Percentiles rank a stretch among this genome's conserved stretches.
Evolutionary conservation across 2,113 vertebrate species (phyloP).

Genomic region (Theropithecus gelada): DNA sequence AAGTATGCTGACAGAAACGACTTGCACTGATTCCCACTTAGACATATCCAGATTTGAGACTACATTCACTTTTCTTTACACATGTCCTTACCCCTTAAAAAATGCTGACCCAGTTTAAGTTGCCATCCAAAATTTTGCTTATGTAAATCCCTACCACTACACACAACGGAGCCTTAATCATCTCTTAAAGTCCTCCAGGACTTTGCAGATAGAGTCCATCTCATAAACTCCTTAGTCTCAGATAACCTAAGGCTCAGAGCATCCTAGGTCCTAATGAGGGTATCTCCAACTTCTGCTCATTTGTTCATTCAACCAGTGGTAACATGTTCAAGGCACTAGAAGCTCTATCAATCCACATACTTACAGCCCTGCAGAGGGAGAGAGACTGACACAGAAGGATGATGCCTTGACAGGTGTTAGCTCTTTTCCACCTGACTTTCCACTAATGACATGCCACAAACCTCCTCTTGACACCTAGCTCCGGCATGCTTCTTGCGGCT

Average conservation of each 20-base stretch:
- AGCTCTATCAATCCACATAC: background rate
- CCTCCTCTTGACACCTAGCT: background rate
- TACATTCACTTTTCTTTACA: background rate
- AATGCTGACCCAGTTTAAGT: background rate
- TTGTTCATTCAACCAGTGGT: background rate
- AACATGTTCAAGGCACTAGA: background rate
- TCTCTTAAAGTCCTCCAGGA: background rate
- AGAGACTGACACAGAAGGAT: background rate
- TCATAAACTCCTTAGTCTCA: background rate
- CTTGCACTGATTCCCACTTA: background rate
- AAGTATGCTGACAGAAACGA: background rate
- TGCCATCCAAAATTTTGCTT: background rate
- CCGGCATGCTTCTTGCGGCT: background rate
- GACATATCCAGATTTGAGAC: background rate
- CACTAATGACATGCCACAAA: background rate
- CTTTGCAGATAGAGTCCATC: background rate
- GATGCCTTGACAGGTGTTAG: background rate
- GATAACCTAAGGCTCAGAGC: background rate
- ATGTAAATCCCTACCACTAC: background rate
- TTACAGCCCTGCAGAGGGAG: background rate
- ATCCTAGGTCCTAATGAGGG: background rate
- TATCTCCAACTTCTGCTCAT: background rate
- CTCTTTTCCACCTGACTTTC: background rate
- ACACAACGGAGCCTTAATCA: background rate
- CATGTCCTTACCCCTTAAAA: background rate